Base-by-base conservation (phyloP, 2,888 invertebrate species). In the Criorhina ranunculi region DNA sequence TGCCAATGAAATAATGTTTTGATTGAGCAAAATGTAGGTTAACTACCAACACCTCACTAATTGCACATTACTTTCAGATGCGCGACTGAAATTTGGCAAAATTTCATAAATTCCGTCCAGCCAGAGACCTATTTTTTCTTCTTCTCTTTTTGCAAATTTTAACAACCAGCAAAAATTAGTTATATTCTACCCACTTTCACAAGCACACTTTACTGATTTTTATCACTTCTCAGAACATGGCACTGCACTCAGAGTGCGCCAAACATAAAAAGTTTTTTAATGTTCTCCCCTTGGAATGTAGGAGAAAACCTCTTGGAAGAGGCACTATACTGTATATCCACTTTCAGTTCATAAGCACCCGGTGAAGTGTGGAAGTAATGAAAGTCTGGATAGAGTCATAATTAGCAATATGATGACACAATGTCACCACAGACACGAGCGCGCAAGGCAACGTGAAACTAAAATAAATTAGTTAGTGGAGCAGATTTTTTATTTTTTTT, bases 151-250 rank as follows among this genome's bases (percentile, higher is more conserved):
- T 24, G 24, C 24, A 24, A 24, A 24, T 24, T 24, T 24, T 24
- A 24, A 24, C 24, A 3, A 4, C 24, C 24, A 24, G 24, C 24
- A 9, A 5, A 46, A 19, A 37, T 37, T 57, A 57, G 40, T 12
- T 7, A 24, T 17, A 12, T 57, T 69, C 3, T 42, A 59, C 49
- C 42, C 40, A 73, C 51, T 72, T 79, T 79, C 59, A 37, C 75
- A 35, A 55, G 67, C 24, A 67, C 75, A 67, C 67, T 67, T 29
- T 24, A 6, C 19, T 62, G 78, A 60, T 67, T 82, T 24, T 67
- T 73, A 82, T 78, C 72, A 55, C 46, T 78, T 78, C 66, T 66
- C 17, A 51, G 72, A 66, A 82, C 82, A 82, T 67, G 60, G 53
- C 40, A 66, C 40, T 72, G 78, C 53, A 82, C 72, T 82, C 37